Conservation (phyloP, 2,888 invertebrate genomes). For the Neoscelio sp. region DNA sequence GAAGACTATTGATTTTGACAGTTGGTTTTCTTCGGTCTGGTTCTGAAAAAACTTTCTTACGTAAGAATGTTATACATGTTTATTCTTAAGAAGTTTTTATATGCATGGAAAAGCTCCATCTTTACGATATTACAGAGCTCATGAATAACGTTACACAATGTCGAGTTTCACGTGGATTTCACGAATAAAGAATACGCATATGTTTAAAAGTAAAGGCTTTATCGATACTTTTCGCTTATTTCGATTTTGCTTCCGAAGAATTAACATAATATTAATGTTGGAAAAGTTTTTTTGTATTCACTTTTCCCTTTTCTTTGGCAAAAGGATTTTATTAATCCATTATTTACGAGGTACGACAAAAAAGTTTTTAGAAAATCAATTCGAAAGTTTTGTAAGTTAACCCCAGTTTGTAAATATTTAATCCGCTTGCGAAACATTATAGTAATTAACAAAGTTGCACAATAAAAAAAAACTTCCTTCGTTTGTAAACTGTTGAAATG, state of each 20-base stretch:
- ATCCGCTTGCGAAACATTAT: slow-evolving; percentile 26
- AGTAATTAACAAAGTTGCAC: slow-evolving; percentile 35
- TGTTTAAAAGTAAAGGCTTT: slow-evolving; percentile 14
- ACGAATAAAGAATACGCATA: slow-evolving; percentile 19
- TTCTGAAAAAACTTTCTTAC: not conserved
- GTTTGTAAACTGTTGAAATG: too few relatives aligned
- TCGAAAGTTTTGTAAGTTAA: slow-evolving; percentile 8
- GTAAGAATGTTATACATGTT: slow-evolving; percentile 1
- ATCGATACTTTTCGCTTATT: slow-evolving; percentile 19
- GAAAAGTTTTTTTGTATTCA: too few relatives aligned
- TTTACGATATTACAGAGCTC: slow-evolving; percentile 37
- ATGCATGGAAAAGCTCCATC: slow-evolving; percentile 45
- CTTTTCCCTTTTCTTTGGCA: too few relatives aligned
- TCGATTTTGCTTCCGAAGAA: not conserved
- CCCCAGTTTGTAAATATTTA: slow-evolving; percentile 33
- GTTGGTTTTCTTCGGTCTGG: too few relatives aligned
- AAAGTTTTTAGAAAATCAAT: slow-evolving; percentile 12
- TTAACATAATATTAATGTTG: slow-evolving; percentile 45
- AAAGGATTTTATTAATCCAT: too few relatives aligned
- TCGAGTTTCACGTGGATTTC: slow-evolving; percentile 7
- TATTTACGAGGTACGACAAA: too few relatives aligned
- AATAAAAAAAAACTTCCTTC: too few relatives aligned
- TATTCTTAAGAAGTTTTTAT: slow-evolving; percentile 38
- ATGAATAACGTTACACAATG: slow-evolving; percentile 54
- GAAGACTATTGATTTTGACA: slow-evolving; percentile 17